Base-by-base conservation (phyloP, 2,888 invertebrate genomes). In the Dasysyrphus albostriatus region DNA sequence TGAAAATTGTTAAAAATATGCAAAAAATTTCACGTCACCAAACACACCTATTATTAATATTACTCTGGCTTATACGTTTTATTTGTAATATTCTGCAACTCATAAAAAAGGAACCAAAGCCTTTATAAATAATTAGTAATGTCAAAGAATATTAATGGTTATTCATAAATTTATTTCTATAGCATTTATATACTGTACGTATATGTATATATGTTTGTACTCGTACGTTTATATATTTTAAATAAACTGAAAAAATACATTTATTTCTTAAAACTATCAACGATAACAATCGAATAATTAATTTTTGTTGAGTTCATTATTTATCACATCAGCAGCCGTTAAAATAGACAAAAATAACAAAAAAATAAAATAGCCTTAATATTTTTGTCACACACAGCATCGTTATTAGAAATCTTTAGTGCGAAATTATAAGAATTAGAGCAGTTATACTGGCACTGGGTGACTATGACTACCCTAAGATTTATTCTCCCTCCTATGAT, bases 391-490 rank as follows among this genome's bases (percentile, higher is more conserved):
- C 65, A 67, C 70, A 59, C 3, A 47, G 9, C 5, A 32, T 9
- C 67, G 58, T 76, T 67, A 59, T 14, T 29, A 24, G 16, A 79
- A 67, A 51, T 49, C 67, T 80, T 32, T 61, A 56, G 34, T 44
- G 59, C 67, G 72, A 81, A 81, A 67, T 73, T 61, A 32, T 59
- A 44, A 67, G 72, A 67, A 67, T 37, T 44, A 54, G 75, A 80
- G 70, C 84, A 84, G n/a, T 34, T 19, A n/a, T n/a, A 70, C 16
- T 47, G 47, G 24, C 24, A 24, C 49, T 49, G 42, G 29, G 8
- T 29, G 42, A 63, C 14, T 16, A 37, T 10, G 39, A 39, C 63
- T 34, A 67, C 74, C 78, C 83, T 77, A n/a, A 42, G 49, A n/a
- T 12, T n/a, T 12, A 19, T 19, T 56, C 39, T n/a, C 39, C 72